Evolutionary conservation across 2,113 vertebrate genomes (phyloP), one percentile per base, ranked within the genome.

Genomic region (Turnix velox): DNA sequence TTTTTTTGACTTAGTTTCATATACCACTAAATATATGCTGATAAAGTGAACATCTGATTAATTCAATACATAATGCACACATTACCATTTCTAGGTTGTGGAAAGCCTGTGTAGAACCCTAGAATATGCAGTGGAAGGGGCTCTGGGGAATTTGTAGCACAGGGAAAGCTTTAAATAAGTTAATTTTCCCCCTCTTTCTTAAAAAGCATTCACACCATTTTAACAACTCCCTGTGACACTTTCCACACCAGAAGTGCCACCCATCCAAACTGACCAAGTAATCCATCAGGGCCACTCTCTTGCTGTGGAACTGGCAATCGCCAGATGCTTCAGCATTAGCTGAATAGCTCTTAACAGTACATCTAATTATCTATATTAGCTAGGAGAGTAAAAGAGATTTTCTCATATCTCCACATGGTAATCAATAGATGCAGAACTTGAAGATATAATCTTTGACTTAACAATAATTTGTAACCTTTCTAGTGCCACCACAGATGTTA

Each of bases 31-130:
- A 77, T 84, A 89, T 79, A 95, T 81, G 73, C 91, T 96, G 87
- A 66, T 86, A 88, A 96, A 97, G 80, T 61, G 92, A 93, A 97
- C 91, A 92, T 80, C 80, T 89, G 68, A 94, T 96, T 93, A 93
- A 94, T 89, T 76, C 88, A 77, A 88, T 87, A 81, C n/a, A 54
- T 59, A 95, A 90, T 42, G 73, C 62, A 92, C 49, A 87, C 84
- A 93, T 94, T 89, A 81, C 67, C 73, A 57, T 73, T 81, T 54
- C 66, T 78, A 66, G 74, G 88, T 84, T 90, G 58, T 79, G 76
- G 68, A 89, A 82, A 84, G 55, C 39, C 46, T 40, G 22, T 9
- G 19, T 13, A 54, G 92, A 93, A 81, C 24, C 18, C 27, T 54
- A 27, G 51, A 63, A 65, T 31, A 65, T 2, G 39, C 18, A 55